A percentile compares a stretch with the other conserved stretches of the same genome.
Conservation (phyloP, 2,888 invertebrate genomes). For the Melanchra persicariae region DNA sequence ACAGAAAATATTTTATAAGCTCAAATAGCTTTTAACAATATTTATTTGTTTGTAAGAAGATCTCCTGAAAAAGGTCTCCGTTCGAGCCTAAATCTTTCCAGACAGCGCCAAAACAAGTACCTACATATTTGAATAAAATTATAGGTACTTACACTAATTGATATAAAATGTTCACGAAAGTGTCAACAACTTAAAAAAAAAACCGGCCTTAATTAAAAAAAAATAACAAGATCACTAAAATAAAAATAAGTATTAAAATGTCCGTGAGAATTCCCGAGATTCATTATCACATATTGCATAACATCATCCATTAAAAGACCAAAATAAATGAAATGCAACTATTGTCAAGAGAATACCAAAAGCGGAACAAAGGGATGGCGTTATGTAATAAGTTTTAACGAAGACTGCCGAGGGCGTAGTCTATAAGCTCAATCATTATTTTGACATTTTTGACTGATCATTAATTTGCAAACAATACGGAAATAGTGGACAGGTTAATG, state of each 20-base stretch:
- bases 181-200: neutral
- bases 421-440: slow-evolving; percentile 65
- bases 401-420: slow-evolving; percentile 25
- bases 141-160: too few species aligned
- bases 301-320: slow-evolving; percentile 30
- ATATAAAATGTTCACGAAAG: neutral
- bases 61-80: too few species aligned
- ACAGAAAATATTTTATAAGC: neutral
- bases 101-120: neutral
- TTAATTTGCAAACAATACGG: slow-evolving; percentile 67
- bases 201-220: neutral
- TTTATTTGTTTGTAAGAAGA: too few species aligned
- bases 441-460: slow-evolving; percentile 66
- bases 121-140: too few species aligned
- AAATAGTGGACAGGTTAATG: neutral
- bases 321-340: slow-evolving; percentile 48
- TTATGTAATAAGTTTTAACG: slow-evolving; percentile 55
- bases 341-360: slow-evolving; percentile 52
- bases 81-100: neutral
- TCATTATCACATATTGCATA: slow-evolving; percentile 39
- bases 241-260: slow-evolving; percentile 3
- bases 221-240: slow-evolving; percentile 13
- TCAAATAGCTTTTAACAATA: too few species aligned
- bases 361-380: slow-evolving; percentile 56
- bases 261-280: slow-evolving; percentile 43